Base-by-base conservation (phyloP, 2,797 vertebrate species). In the Neosilurus hyrtlii region DNA sequence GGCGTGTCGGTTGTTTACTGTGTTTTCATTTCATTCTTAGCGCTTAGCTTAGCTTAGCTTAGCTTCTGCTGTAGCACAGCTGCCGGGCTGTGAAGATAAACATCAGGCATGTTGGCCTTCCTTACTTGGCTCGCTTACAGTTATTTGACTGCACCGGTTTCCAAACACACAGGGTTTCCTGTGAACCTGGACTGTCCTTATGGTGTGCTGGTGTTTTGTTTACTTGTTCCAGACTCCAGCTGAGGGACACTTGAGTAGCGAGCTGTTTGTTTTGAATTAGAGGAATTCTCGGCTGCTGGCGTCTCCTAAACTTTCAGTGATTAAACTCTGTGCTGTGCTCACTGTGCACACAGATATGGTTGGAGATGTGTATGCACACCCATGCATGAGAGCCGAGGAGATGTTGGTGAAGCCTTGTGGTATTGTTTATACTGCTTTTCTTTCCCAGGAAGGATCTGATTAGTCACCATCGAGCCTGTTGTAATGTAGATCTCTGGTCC, bases 71-170 rank as follows among this genome's bases (percentile, higher is more conserved):
- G 54, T 73, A 72, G 73, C 52, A 2, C 66, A 15, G 76, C 76
- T 65, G 8, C 24, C 43, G 49, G 68, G 67, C 26, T 57, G 51
- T 49, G 70, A 9, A 68, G 62, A 81, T 81, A 54, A 76, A 81
- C 83, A 61, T 9, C 18, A 59, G 35, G 70, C 59, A 10, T 80
- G 83, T 59, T 20, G 14, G 12, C 24, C 22, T 61, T 37, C n/a
- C 51, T 68, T 4, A 67, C 62, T 67, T 12, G 35, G 2, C n/a
- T 51, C 30, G 15, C 14, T 12, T 49, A 51, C 51, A 10, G 12
- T 14, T 9, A 11, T 10, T n/a, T 14, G 56, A 76, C 18, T 75
- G 16, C 5, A 20, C 30, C 1, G 6, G 24, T 74, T 24, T 74
- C 51, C 9, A 35, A 12, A 74, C 24, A 57, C 16, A 35, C 4